Percentiles rank a stretch among this genome's conserved stretches.
Evolutionary conservation across 2,113 vertebrate species (phyloP).

Genomic region (Chlorocebus sabaeus): DNA sequence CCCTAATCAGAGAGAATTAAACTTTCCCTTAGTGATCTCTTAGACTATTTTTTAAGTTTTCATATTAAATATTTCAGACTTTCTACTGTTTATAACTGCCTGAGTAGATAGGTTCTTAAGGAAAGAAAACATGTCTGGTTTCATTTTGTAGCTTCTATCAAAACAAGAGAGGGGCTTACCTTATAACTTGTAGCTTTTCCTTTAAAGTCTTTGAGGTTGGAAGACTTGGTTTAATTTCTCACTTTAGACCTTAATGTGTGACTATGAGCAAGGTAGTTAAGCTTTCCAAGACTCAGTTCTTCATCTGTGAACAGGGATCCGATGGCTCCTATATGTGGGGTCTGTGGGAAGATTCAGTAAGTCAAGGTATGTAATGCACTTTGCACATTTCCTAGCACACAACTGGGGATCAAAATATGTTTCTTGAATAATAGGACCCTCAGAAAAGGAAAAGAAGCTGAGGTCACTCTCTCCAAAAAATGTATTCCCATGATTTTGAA

Average conservation of each 20-base stretch:
- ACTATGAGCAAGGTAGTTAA: neutral
- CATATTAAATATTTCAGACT: neutral
- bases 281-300: neutral
- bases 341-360: neutral
- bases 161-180: neutral
- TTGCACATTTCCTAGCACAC: neutral
- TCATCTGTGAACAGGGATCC: neutral
- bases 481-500: neutral
- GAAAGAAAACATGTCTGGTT: neutral
- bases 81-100: neutral
- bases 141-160: neutral
- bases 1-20: neutral
- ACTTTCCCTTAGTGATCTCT: neutral
- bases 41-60: neutral
- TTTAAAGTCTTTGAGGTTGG: neutral
- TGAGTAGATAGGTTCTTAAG: neutral
- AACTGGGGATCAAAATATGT: neutral
- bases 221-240: neutral
- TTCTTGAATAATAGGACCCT: neutral
- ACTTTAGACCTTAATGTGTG: too few species aligned
- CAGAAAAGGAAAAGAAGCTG: neutral
- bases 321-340: fast-evolving
- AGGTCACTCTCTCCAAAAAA: neutral
- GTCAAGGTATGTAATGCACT: neutral
- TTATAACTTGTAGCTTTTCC: neutral